Evolutionary conservation across 2,797 vertebrate genomes (phyloP).

Genomic region (Anguilla pacifica): DNA sequence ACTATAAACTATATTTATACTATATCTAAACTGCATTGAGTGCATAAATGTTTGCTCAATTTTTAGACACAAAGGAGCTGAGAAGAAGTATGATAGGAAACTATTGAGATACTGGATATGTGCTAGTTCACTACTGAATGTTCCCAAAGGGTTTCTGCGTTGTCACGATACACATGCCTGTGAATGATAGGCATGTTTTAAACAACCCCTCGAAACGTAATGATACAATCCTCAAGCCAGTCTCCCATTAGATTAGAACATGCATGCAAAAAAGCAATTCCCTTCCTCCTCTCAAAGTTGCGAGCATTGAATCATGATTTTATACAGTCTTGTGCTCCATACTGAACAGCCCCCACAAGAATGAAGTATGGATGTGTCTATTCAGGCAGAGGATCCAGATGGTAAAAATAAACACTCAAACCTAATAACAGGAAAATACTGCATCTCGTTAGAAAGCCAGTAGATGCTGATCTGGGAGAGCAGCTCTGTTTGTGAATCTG

Average conservation of each 20-base stretch:
- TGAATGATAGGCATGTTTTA: not conserved
- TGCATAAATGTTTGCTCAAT: not conserved
- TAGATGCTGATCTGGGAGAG: not conserved
- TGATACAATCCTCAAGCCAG: not conserved
- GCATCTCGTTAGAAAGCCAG: not conserved
- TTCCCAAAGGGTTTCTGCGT: not conserved
- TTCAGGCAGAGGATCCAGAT: not conserved
- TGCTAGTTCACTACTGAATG: not conserved
- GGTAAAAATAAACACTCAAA: constrained; percentile 9
- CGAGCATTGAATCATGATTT: not conserved
- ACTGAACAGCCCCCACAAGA: not conserved
- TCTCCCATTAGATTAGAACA: not conserved
- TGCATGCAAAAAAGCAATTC: not conserved
- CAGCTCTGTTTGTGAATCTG: constrained; percentile 6
- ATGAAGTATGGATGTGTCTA: not conserved
- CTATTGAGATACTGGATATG: not conserved
- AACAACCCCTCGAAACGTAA: not conserved
- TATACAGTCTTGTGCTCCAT: not conserved
- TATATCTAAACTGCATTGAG: not conserved
- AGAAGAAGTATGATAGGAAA: not conserved
- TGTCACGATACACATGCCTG: not conserved
- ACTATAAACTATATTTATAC: not conserved
- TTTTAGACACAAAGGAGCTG: not conserved
- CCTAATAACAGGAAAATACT: not conserved
- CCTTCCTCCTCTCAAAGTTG: not conserved